These are phyloP conservation scores for Caenorhabditis sulstoni DNA, from an alignment of 2,888 invertebrate species.

Conservation along the genomic window DNA sequence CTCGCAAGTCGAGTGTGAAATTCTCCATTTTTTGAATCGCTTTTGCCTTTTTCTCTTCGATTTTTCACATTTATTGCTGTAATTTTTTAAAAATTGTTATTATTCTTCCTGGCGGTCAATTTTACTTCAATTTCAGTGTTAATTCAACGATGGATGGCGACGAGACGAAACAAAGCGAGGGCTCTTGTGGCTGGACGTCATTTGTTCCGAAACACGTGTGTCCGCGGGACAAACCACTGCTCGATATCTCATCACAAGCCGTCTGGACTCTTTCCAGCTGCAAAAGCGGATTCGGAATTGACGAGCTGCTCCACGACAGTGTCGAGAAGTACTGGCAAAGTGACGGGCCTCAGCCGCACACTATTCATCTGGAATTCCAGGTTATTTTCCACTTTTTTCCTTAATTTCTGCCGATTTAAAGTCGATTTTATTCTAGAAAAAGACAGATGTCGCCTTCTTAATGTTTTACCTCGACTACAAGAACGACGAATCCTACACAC, in stretches of 20 bases:
- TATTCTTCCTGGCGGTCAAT: no score
- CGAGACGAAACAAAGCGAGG: constrained; percentile 39
- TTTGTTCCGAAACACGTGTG: constrained; percentile 59
- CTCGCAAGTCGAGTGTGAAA: no score
- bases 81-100: no score
- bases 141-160: constrained; percentile 7
- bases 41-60: no score
- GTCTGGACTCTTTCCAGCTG: constrained; percentile 99
- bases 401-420: no score
- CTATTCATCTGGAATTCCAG: constrained; percentile 88
- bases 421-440: constrained; percentile 85
- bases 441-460: constrained; percentile 87
- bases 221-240: constrained; percentile 81
- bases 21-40: no score
- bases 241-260: constrained; percentile 93
- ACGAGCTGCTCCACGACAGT: constrained; percentile 94
- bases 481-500: constrained; percentile 98
- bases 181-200: constrained; percentile 58
- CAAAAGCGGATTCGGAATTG: constrained; percentile 98
- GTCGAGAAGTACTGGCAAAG: constrained; percentile 99
- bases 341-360: constrained; percentile 97
- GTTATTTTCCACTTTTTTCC: constrained; percentile 9
- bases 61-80: no score
- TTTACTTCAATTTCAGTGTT: no score
- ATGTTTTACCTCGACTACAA: constrained; percentile 98